Percentiles rank a stretch among this genome's conserved stretches.
Evolutionary conservation across 2,888 invertebrate genomes (phyloP).

Genomic region (Anarsia innoxiella): DNA sequence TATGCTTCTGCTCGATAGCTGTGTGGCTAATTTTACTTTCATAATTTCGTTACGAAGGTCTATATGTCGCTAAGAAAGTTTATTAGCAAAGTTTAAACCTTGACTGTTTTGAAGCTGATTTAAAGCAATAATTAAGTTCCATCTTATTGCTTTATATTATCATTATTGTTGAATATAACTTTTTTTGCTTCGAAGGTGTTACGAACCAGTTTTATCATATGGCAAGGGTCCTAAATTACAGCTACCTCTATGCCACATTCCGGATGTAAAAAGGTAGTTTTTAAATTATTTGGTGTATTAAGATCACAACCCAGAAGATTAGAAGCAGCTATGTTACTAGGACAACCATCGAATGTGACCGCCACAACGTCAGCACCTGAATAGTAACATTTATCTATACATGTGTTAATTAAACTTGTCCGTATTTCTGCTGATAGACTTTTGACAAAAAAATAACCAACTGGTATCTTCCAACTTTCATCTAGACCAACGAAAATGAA

Average conservation of each 20-base stretch:
- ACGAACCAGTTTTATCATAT: constrained; percentile 21
- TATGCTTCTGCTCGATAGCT: constrained; percentile 12
- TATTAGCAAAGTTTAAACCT: constrained; percentile 18
- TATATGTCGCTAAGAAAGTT: constrained; percentile 11
- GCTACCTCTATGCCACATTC: constrained; percentile 15
- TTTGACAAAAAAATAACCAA: constrained; percentile 31
- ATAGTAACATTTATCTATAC: constrained; percentile 23
- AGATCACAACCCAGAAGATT: constrained; percentile 22
- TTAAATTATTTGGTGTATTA: constrained; percentile 14
- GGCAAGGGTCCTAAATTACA: constrained; percentile 23
- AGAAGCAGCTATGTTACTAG: constrained; percentile 19
- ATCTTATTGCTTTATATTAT: constrained; percentile 16
- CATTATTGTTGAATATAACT: constrained; percentile 15
- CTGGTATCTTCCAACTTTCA: constrained; percentile 31
- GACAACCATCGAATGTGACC: constrained; percentile 24
- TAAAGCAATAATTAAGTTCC: constrained; percentile 19
- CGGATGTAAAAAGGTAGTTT: constrained; percentile 22
- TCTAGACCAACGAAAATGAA: constrained; percentile 28
- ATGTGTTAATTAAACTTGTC: constrained; percentile 21
- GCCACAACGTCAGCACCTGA: constrained; percentile 20
- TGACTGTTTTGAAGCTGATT: constrained; percentile 17
- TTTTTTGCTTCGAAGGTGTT: constrained; percentile 20
- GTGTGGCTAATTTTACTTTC: constrained; percentile 14
- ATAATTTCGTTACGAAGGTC: constrained; percentile 16
- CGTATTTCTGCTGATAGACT: constrained; percentile 24